phyloP scores from a whole-genome alignment of 2,113 vertebrate species.

The Gobius niger region DNA sequence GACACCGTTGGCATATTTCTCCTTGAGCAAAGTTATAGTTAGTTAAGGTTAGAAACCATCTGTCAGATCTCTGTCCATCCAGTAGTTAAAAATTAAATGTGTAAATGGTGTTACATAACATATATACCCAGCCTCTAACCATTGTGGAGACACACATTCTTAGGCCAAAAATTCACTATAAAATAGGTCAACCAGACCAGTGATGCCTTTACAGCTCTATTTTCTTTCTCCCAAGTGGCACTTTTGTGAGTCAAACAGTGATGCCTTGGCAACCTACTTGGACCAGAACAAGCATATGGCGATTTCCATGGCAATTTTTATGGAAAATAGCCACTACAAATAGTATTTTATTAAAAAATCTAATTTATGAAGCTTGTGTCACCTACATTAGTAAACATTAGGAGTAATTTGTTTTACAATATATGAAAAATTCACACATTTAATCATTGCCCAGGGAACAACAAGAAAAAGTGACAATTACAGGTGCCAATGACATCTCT shows the following conservation, averaged over 20 bases:
- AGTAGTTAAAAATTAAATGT: neutral
- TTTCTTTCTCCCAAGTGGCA: slow-evolving; percentile 38
- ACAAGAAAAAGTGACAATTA: too few relatives aligned
- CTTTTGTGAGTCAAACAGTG: slow-evolving; percentile 36
- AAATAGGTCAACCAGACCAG: slow-evolving; percentile 45
- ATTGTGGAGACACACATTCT: slow-evolving; percentile 43
- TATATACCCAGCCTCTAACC: slow-evolving; percentile 25
- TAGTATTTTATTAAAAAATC: too few relatives aligned
- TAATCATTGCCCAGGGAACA: too few relatives aligned
- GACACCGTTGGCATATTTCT: slow-evolving; percentile 36
- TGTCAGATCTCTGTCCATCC: neutral
- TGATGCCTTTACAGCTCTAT: slow-evolving; percentile 56
- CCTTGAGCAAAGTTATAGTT: slow-evolving; percentile 53
- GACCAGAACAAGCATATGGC: slow-evolving; percentile 3
- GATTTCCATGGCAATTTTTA: slow-evolving; percentile 6
- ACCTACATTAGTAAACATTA: too few relatives aligned
- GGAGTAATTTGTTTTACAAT: too few relatives aligned
- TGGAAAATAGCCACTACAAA: neutral
- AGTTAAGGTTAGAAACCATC: slow-evolving; percentile 26
- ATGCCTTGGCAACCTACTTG: slow-evolving; percentile 1
- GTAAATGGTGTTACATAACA: slow-evolving; percentile 39
- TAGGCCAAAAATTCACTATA: slow-evolving; percentile 30
- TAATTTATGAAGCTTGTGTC: too few relatives aligned
- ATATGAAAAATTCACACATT: too few relatives aligned
- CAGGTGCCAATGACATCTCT: too few relatives aligned